Base-by-base conservation (phyloP, 2,888 invertebrate species). In the Callinectes sapidus region DNA sequence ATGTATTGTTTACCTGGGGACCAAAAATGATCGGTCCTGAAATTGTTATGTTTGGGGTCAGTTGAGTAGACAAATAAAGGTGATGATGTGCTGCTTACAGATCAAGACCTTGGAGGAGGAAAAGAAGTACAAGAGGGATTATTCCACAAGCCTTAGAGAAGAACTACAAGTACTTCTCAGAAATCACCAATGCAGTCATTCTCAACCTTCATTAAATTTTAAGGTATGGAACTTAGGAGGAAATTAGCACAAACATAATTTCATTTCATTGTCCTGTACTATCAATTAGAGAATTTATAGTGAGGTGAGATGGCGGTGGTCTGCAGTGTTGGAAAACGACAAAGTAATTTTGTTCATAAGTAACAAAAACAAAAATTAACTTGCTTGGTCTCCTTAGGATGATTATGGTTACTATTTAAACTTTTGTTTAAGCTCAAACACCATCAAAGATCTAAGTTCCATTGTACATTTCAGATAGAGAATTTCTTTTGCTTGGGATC, bases 401-500 rank as follows among this genome's bases (percentile, higher is more conserved):
- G 28, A 71, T 71, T 23, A 71, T 28, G n/a, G 0, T 71, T 71
- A 71, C 71, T 3, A 61, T 48, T 2, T 48, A 10, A 8, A 48
- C 48, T 48, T 8, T 48, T 61, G 61, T 61, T 61, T 18, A 61
- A 61, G n/a, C 28, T 71, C 10, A 13, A 6, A 28, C 28, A 71
- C 71, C 71, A 71, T 28, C 10, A 71, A 71, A 28, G 28, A 6
- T 61, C 23, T 6, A n/a, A 81, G 32, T 35, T 81, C 0, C 81
- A 16, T 2, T 81, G 16, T 81, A 35, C 18, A 81, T 81, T 81
- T 71, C 96, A 97, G 97, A 96, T 97, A 94, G 97, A 97, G 95
- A 97, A 97, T 95, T 96, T 97, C 95, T 97, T 97, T 95, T 97
- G 97, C 95, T 95, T 97, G 94, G 97, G 97, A 87, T 97, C 97